Conservation (phyloP, 1,140 invertebrate species). For the Lordiphosa stackelbergi region DNA sequence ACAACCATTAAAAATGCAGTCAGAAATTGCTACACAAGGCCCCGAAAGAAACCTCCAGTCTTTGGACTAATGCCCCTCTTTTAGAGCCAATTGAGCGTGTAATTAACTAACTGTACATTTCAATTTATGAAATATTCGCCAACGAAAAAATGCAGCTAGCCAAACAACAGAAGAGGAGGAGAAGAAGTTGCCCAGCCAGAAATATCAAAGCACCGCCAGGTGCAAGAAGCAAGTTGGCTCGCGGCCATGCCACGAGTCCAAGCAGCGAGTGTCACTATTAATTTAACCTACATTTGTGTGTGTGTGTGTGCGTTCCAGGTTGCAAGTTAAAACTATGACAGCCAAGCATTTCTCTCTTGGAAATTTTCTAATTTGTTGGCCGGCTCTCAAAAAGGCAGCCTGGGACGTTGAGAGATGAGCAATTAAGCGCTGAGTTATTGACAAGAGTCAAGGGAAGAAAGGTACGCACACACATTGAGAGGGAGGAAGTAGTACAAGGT, state of each 20-base stretch:
- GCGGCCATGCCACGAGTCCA: slow-evolving; percentile 23
- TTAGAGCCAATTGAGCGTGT: slow-evolving; percentile 66
- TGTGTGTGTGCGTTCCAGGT: slow-evolving; percentile 7
- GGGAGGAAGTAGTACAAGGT: background rate
- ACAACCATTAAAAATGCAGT: slow-evolving; percentile 48
- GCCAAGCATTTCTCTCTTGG: slow-evolving; percentile 14
- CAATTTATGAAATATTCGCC: slow-evolving; percentile 69
- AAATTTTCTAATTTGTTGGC: slow-evolving; percentile 52
- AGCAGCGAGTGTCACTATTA: slow-evolving; percentile 63
- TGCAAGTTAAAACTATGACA: slow-evolving; percentile 50
- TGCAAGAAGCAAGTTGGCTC: slow-evolving; percentile 19
- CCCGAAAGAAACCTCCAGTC: background rate
- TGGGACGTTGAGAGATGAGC: slow-evolving; percentile 70
- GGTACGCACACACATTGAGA: slow-evolving; percentile 3
- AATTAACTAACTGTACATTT: slow-evolving; percentile 74
- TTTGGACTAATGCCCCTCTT: slow-evolving; percentile 52
- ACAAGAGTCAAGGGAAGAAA: slow-evolving; percentile 41
- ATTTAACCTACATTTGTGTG: slow-evolving; percentile 59
- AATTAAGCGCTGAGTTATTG: slow-evolving; percentile 73
- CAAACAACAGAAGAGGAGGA: slow-evolving; percentile 16
- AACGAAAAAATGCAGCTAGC: slow-evolving; percentile 24
- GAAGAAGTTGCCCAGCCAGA: slow-evolving; percentile 32
- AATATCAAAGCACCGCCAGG: slow-evolving; percentile 47
- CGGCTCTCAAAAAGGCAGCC: slow-evolving; percentile 27
- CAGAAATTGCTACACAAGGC: slow-evolving; percentile 32